Evolutionary conservation across 2,797 vertebrate species (phyloP).

Genomic region (Danio jaintianensis): DNA sequence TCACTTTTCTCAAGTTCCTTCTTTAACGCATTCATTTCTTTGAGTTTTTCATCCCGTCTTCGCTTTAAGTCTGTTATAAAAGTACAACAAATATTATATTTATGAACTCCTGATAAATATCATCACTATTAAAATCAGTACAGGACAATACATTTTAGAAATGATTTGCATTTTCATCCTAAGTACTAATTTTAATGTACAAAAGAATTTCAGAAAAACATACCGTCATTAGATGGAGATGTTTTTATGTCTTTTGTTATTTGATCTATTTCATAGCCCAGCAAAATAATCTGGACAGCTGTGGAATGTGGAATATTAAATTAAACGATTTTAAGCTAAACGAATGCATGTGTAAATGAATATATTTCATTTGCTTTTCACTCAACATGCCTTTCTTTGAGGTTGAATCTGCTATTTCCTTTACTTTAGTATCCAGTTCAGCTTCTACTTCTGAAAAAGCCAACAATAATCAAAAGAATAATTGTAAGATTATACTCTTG

Average conservation of each 20-base stretch:
- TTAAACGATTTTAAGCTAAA: neutral
- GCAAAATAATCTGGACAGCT: conserved; percentile 28
- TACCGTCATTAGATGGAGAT: conserved; percentile 2
- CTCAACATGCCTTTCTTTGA: conserved; percentile 5
- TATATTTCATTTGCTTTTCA: neutral
- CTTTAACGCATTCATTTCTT: conserved; percentile 6
- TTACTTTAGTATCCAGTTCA: neutral
- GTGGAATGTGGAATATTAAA: conserved; percentile 1
- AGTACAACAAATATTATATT: neutral
- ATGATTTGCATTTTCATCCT: neutral
- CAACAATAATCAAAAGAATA: neutral
- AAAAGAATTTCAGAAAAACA: neutral
- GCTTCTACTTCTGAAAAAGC: neutral
- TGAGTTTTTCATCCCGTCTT: neutral
- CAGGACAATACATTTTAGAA: neutral
- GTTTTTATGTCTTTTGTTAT: conserved; percentile 2
- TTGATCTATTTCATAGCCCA: conserved; percentile 13
- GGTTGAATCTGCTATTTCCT: neutral
- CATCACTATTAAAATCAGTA: neutral
- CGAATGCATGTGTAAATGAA: neutral
- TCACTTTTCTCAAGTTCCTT: conserved; percentile 22
- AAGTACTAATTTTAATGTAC: neutral
- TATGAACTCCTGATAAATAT: neutral
- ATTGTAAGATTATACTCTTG: neutral
- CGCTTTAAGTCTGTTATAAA: conserved; percentile 11